phyloP scores from a whole-genome alignment of 1,140 invertebrate species.

The Drosophila saltans region DNA sequence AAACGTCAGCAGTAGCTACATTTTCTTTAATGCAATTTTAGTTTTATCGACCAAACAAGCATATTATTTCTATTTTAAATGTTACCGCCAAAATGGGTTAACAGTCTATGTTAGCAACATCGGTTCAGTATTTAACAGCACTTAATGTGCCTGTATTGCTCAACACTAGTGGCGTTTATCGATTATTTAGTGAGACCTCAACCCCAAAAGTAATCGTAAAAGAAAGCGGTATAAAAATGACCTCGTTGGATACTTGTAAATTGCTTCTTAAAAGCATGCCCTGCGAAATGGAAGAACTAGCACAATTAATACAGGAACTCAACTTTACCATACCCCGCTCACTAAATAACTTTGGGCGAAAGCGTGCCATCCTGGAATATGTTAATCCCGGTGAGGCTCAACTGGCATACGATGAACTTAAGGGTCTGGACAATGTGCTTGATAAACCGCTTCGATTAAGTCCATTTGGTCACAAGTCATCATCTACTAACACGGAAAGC shows the following conservation, averaged over 20 bases:
- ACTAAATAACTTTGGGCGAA: constrained; percentile 53
- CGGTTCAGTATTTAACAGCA: constrained; percentile 20
- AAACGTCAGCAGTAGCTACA: not conserved
- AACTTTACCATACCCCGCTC: constrained; percentile 50
- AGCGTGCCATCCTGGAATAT: constrained; percentile 58
- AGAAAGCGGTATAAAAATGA: constrained; percentile 31
- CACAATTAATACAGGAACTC: constrained; percentile 52
- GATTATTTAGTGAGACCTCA: not conserved
- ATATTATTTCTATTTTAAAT: not conserved
- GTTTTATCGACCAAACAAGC: constrained; percentile 63
- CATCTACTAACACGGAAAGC: not conserved
- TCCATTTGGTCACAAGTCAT: constrained; percentile 38
- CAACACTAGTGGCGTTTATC: not conserved
- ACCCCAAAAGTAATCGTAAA: constrained; percentile 18
- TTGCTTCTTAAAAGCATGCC: constrained; percentile 74
- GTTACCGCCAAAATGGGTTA: not conserved
- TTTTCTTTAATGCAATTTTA: constrained; percentile 33
- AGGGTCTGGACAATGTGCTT: constrained; percentile 42
- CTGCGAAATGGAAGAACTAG: constrained; percentile 62
- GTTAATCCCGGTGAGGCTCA: constrained; percentile 36
- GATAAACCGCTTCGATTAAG: constrained; percentile 61
- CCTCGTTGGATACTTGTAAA: constrained; percentile 42
- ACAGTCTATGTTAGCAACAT: not conserved
- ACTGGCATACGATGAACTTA: constrained; percentile 49
- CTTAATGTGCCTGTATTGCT: constrained; percentile 1